Conservation (phyloP, 1,140 invertebrate species). For the Dinoponera quadriceps region DNA sequence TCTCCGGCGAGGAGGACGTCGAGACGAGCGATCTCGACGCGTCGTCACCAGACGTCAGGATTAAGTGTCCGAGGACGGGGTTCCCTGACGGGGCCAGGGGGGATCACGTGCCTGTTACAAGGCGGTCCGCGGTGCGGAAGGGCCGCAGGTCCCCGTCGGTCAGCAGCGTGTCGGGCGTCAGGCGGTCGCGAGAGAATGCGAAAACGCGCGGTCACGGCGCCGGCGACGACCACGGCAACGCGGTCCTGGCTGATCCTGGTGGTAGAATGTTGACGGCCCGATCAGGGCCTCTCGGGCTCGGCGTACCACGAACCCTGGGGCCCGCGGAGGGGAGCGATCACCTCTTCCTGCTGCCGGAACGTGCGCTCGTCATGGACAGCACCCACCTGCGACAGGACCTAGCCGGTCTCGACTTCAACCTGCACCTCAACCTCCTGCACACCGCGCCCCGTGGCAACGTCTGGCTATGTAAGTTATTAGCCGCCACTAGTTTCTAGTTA, state of each 20-base stretch:
- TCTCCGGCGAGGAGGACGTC: neutral
- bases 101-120: constrained; percentile 55
- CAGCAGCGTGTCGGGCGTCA: constrained; percentile 66
- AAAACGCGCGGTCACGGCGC: constrained; percentile 55
- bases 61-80: constrained; percentile 26
- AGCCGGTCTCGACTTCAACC: constrained; percentile 87
- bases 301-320: constrained; percentile 80
- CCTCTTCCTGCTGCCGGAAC: constrained; percentile 87
- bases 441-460: constrained; percentile 87
- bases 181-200: constrained; percentile 60
- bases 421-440: constrained; percentile 86
- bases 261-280: constrained; percentile 82
- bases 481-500: neutral
- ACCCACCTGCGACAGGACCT: constrained; percentile 87
- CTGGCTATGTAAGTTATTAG: constrained; percentile 87
- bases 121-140: constrained; percentile 47
- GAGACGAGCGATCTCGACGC: neutral
- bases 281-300: constrained; percentile 80
- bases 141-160: constrained; percentile 4
- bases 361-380: constrained; percentile 88
- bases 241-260: constrained; percentile 47
- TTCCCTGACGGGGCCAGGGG: constrained; percentile 1
- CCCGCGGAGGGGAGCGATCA: constrained; percentile 87
- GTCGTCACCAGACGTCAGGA: neutral
- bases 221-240: constrained; percentile 31